Base-by-base conservation (phyloP, 2,113 vertebrate species). In the Siphamia tubifer region DNA sequence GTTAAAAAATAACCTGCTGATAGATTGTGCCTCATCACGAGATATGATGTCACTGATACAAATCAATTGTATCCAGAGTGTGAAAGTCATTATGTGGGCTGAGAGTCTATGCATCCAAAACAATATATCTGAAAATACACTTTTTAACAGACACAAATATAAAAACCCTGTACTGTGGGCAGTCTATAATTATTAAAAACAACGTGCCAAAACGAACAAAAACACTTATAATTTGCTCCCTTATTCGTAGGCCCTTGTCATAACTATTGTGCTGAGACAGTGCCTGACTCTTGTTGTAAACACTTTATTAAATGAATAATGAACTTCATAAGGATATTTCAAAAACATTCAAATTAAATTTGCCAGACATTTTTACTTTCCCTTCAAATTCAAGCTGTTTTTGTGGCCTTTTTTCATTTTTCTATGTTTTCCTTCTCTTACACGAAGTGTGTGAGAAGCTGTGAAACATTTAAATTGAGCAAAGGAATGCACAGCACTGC, bases 71-170 rank as follows among this genome's bases (percentile, higher is more conserved):
- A 23, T 63, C 9, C 2, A 32, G 20, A 28, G 15, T 3, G 12
- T 57, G 47, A 57, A 21, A 13, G 44, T 74, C 25, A 3, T 70
- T 57, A 28, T 68, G 11, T 76, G 66, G 47, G 74, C 45, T 38
- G n/a, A 24, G 34, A 60, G 48, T 61, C 13, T 49, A 5, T 25
- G 5, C 10, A 8, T 25, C 19, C 4, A 49, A 20, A 38, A 7
- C 5, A 43, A 23, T 7, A n/a, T n/a, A n/a, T n/a, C 42, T 44
- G 28, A 38, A 61, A 62, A 54, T 15, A 39, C 3, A 61, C 20
- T 47, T n/a, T n/a, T 8, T 2, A 15, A 58, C n/a, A 20, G 5
- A 19, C 31, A 35, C 6, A 30, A 34, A 39, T 20, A 40, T 35
- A 28, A 56, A 42, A 57, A 16, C 17, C 39, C 25, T 8, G 28